Evolutionary conservation across 2,797 vertebrate genomes (phyloP), one percentile per base, ranked within the genome.

Genomic region (Pogonophryne albipinna): DNA sequence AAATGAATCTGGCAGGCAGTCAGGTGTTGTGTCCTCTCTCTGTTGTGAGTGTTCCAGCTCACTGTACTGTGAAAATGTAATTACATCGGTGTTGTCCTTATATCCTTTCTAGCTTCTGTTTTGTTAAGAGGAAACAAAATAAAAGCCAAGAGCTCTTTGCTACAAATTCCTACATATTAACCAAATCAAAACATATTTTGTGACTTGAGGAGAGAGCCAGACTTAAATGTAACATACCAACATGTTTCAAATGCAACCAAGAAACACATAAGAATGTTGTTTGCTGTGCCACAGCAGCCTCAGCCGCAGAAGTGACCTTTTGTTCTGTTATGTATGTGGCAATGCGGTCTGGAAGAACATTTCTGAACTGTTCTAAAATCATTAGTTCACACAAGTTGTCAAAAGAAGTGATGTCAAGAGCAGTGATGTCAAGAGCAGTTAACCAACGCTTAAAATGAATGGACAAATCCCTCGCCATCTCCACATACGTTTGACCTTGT

Each of bases 21-120:
- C 27, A 27, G 14, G 56, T 51, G 64, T 59, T 64, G 65, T 55
- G n/a, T 76, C 45, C 45, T n/a, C 38, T 46, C 27, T 76, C n/a
- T 58, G 2, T 46, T 41, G n/a, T 27, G 31, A 56, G 14, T 59
- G 49, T 74, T 38, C n/a, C 62, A 41, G 49, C 57, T 74, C 44
- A 58, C 68, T 55, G 50, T 52, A 1, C 66, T 70, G 60, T 73
- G 60, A 73, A 50, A 58, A 50, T 76, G 62, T 78, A 80, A 78
- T 80, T 66, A 75, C 34, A 34, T 76, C 45, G 62, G 65, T 47
- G 31, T 59, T 14, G 20, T 8, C n/a, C 45, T 56, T 23, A 27
- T 41, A 14, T 50, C 56, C 46, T 38, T 3, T 44, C 27, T 44
- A n/a, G 42, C 41, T 42, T 60, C 60, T 38, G 23, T 68, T 67